phyloP scores from a whole-genome alignment of 2,113 vertebrate species.

The Microtus montanus region DNA sequence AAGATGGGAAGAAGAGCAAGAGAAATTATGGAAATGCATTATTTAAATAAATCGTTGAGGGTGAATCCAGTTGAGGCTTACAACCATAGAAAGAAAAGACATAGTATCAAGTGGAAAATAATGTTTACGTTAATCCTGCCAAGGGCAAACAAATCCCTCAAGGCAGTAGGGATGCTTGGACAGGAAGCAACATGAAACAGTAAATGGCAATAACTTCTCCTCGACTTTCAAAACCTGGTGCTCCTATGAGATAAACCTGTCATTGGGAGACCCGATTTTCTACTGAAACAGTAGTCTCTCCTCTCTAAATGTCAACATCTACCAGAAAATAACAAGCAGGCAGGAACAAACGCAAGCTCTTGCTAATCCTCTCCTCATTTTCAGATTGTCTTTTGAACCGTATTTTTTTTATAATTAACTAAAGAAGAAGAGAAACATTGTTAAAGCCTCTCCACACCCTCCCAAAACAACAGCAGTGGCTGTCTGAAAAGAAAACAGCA shows the following conservation, averaged over 20 bases:
- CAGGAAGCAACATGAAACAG: conserved; percentile 23
- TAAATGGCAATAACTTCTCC: conserved; percentile 27
- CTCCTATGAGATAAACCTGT: background rate
- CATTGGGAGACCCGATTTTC: conserved; percentile 1
- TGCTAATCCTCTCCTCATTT: conserved; percentile 30
- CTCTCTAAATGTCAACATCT: conserved; percentile 17
- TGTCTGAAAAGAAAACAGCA: conserved; percentile 65
- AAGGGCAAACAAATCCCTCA: conserved; percentile 32
- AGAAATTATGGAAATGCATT: conserved; percentile 45
- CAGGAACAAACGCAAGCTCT: background rate
- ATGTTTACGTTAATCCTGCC: conserved; percentile 54
- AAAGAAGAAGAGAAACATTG: conserved; percentile 78
- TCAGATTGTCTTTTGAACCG: conserved; percentile 56
- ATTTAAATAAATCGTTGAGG: conserved; percentile 61
- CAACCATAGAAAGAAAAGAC: conserved; percentile 51
- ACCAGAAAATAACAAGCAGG: conserved; percentile 16
- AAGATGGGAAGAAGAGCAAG: background rate
- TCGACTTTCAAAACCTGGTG: conserved; percentile 44
- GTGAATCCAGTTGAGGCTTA: conserved; percentile 34
- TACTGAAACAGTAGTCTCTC: background rate
- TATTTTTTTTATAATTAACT: conserved; percentile 72
- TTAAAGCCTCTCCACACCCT: conserved; percentile 81
- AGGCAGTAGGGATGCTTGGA: background rate
- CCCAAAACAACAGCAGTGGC: conserved; percentile 70
- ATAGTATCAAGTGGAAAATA: conserved; percentile 41